Evolutionary conservation across 1,140 invertebrate species (phyloP).

Genomic region (Plutomurus gul): DNA sequence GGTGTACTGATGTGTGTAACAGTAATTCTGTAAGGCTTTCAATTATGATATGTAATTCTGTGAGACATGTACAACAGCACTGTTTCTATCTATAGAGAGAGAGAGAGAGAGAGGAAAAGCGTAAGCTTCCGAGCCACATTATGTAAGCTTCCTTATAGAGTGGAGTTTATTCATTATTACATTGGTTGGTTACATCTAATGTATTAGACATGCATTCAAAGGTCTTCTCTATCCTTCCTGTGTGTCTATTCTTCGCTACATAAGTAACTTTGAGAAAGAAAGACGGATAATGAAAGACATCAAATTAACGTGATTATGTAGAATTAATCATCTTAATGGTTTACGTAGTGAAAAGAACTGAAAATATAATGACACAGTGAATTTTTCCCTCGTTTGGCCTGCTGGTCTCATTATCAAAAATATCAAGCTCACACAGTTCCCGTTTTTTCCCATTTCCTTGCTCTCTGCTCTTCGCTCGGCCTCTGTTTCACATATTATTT

Average conservation of each 20-base stretch:
- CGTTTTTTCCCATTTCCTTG: slow-evolving; percentile 16
- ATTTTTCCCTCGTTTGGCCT: slow-evolving; percentile 31
- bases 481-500: background rate
- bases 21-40: too few species aligned
- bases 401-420: slow-evolving; percentile 43
- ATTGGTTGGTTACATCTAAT: background rate
- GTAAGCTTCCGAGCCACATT: too few species aligned
- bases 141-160: too few species aligned
- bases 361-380: slow-evolving; percentile 34
- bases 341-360: slow-evolving; percentile 31
- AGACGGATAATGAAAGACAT: slow-evolving; percentile 40
- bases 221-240: background rate
- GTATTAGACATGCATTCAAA: background rate
- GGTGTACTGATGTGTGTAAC: too few species aligned
- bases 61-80: too few species aligned
- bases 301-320: slow-evolving; percentile 47
- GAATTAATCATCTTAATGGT: slow-evolving; percentile 48
- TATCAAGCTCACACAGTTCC: slow-evolving; percentile 28
- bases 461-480: background rate
- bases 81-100: too few species aligned
- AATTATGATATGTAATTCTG: too few species aligned
- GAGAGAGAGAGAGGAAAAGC: too few species aligned
- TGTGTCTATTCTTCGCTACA: background rate
- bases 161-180: background rate
- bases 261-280: slow-evolving; percentile 14